Conservation (phyloP, 2,888 invertebrate genomes). For the Deilephila elpenor region DNA sequence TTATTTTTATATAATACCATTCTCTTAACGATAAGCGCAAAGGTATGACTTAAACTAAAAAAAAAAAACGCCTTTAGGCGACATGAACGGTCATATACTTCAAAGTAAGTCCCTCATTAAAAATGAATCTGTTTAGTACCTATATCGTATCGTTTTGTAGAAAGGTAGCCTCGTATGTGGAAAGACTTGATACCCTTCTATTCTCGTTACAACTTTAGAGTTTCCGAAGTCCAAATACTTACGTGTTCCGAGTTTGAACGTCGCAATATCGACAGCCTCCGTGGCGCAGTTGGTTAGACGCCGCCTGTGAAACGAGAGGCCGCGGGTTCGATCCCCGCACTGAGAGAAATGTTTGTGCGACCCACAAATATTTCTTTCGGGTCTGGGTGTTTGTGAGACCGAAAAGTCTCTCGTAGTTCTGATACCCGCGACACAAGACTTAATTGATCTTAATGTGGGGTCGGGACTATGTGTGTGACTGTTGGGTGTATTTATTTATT, state of each 20-base stretch:
- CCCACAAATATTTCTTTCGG: too few species aligned
- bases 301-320: too few species aligned
- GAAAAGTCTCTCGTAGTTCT: too few species aligned
- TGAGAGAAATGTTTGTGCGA: too few species aligned
- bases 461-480: too few species aligned
- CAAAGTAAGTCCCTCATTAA: constrained; percentile 59
- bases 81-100: constrained; percentile 40
- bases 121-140: constrained; percentile 54
- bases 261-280: too few species aligned
- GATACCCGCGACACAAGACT: too few species aligned
- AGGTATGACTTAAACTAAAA: not conserved
- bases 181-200: constrained; percentile 53
- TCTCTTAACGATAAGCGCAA: not conserved
- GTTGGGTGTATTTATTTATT: too few species aligned
- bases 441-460: too few species aligned
- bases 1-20: constrained; percentile 16
- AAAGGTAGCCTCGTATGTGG: constrained; percentile 57
- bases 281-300: too few species aligned
- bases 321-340: too few species aligned
- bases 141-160: constrained; percentile 52
- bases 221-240: constrained; percentile 40
- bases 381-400: too few species aligned
- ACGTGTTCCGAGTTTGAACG: not conserved
- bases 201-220: constrained; percentile 45
- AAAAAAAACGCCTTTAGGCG: constrained; percentile 38